Conservation (phyloP, 2,888 invertebrate species). For the Cryptosula pallasiana region DNA sequence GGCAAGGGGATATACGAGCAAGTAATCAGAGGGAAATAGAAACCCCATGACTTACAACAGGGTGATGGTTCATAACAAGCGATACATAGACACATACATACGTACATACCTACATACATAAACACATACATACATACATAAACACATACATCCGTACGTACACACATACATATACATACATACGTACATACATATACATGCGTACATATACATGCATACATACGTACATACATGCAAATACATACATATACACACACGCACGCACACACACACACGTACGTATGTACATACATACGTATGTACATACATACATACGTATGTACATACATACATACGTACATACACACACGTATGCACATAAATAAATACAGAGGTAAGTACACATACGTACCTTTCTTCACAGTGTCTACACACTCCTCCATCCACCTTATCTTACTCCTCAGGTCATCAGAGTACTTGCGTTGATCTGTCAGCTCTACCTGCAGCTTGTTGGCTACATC, state of each 20-base stretch:
- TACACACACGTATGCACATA: neutral
- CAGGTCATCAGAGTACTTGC: conserved; percentile 43
- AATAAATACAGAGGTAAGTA: neutral
- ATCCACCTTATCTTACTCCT: conserved; percentile 39
- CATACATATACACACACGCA: neutral
- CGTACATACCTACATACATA: too few relatives aligned
- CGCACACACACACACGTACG: neutral
- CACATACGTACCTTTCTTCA: conserved; percentile 36
- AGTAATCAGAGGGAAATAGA: too few relatives aligned
- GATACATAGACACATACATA: too few relatives aligned
- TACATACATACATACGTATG: neutral
- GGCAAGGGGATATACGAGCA: too few relatives aligned
- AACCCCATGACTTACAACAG: too few relatives aligned
- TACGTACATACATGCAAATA: neutral
- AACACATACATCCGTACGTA: too few relatives aligned
- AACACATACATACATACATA: too few relatives aligned
- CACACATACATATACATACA: neutral
- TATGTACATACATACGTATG: neutral
- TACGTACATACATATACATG: neutral
- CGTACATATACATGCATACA: neutral
- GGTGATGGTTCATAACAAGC: too few relatives aligned
- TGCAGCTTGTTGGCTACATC: conserved; percentile 49
- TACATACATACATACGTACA: neutral
- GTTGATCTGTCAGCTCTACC: conserved; percentile 46
- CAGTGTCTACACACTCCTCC: conserved; percentile 43